Percentiles rank a stretch among this genome's conserved stretches.
phyloP scores from a whole-genome alignment of 2,888 invertebrate species.

The Clusia tigrina region DNA sequence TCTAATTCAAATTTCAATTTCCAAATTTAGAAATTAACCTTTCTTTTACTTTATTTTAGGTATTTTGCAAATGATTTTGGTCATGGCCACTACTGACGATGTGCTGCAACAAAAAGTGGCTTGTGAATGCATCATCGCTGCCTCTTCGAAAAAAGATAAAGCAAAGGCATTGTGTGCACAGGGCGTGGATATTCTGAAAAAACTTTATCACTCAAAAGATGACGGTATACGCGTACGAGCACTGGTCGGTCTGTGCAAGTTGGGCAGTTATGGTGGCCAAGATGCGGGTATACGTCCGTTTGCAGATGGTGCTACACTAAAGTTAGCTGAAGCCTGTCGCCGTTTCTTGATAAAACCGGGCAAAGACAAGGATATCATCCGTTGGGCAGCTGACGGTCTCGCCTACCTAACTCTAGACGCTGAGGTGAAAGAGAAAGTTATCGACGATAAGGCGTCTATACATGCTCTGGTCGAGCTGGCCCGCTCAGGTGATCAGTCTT shows the following conservation, averaged over 20 bases:
- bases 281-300: conserved; percentile 95
- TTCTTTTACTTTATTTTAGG: no score
- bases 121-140: conserved; percentile 95
- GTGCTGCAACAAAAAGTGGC: conserved; percentile 89
- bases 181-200: conserved; percentile 93
- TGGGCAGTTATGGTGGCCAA: conserved; percentile 93
- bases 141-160: conserved; percentile 96
- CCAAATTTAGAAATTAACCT: conserved; percentile 11
- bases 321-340: conserved; percentile 92
- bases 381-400: conserved; percentile 97
- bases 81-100: conserved; percentile 96
- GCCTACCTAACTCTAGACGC: conserved; percentile 97
- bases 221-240: conserved; percentile 90
- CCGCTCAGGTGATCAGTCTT: conserved; percentile 85
- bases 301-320: conserved; percentile 92
- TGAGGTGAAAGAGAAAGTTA: conserved; percentile 96
- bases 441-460: conserved; percentile 84
- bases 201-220: conserved; percentile 87
- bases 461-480: conserved; percentile 89
- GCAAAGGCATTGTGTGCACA: conserved; percentile 87
- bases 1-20: not conserved
- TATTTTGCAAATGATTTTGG: conserved; percentile 94
- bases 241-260: conserved; percentile 92
- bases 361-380: conserved; percentile 87
- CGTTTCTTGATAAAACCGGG: conserved; percentile 87